phyloP scores from a whole-genome alignment of 2,888 invertebrate genomes.

The Amorpha juglandis region DNA sequence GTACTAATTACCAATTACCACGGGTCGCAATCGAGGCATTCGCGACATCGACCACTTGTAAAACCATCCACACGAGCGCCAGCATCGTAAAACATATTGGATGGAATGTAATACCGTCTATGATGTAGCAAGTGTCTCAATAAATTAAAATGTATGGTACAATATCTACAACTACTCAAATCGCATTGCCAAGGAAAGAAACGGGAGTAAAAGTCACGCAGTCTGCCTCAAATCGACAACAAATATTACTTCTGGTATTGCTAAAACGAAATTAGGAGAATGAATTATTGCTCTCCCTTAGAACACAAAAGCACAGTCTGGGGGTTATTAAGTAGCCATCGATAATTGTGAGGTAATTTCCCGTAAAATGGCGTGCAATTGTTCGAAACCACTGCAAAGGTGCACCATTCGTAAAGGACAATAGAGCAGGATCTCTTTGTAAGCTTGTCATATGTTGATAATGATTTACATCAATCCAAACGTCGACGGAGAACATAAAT shows the following conservation, averaged over 20 bases:
- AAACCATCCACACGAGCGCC: conserved; percentile 12
- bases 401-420: conserved; percentile 57
- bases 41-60: conserved; percentile 33
- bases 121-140: conserved; percentile 5
- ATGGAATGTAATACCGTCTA: neutral
- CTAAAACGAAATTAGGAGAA: conserved; percentile 67
- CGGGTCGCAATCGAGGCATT: conserved; percentile 58
- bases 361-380: conserved; percentile 63
- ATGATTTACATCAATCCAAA: conserved; percentile 70
- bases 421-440: conserved; percentile 68
- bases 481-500: conserved; percentile 54
- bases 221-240: conserved; percentile 44
- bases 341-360: conserved; percentile 77
- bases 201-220: conserved; percentile 2
- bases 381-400: conserved; percentile 55
- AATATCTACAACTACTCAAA: conserved; percentile 25
- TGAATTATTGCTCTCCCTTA: conserved; percentile 69
- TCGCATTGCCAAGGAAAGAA: neutral
- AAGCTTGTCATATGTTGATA: conserved; percentile 55
- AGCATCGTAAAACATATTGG: conserved; percentile 2
- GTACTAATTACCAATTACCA: conserved; percentile 76
- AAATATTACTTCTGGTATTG: conserved; percentile 54
- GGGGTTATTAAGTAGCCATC: conserved; percentile 57
- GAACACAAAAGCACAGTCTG: conserved; percentile 61
- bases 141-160: conserved; percentile 5